Conservation (phyloP, 2,113 vertebrate genomes). For the Stigmatopora argus region DNA sequence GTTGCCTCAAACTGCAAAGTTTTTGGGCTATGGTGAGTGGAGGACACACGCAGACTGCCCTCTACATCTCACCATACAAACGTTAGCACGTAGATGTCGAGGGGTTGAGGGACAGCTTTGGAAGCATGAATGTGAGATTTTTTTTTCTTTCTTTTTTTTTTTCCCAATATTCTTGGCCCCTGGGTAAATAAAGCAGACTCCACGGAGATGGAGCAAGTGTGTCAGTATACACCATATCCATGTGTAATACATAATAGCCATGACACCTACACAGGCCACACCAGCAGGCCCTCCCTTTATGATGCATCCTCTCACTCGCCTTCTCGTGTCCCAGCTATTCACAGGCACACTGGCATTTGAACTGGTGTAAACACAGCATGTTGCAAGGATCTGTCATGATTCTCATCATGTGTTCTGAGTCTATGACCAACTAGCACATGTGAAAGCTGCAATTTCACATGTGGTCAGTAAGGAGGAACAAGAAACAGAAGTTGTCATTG, state of each 20-base stretch:
- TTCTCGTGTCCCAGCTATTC: constrained; percentile 54
- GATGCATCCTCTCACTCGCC: constrained; percentile 30
- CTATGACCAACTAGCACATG: constrained; percentile 18
- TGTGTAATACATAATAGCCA: not conserved
- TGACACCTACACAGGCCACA: not conserved
- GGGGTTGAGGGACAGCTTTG: constrained; percentile 24
- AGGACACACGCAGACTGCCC: constrained; percentile 11
- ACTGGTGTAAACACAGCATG: constrained; percentile 63
- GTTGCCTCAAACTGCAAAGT: constrained; percentile 32
- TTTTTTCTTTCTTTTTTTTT: too few relatives aligned
- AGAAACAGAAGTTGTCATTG: not conserved
- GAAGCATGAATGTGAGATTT: constrained; percentile 10
- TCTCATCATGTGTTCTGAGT: constrained; percentile 34
- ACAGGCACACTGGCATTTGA: constrained; percentile 56
- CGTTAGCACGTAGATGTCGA: constrained; percentile 11
- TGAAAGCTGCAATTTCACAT: constrained; percentile 9
- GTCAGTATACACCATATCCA: not conserved
- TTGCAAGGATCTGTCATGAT: constrained; percentile 43
- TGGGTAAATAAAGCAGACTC: constrained; percentile 15
- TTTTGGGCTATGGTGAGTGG: constrained; percentile 25
- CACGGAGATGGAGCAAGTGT: constrained; percentile 15
- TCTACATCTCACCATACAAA: constrained; percentile 21
- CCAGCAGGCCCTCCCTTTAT: constrained; percentile 8
- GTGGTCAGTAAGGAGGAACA: not conserved
- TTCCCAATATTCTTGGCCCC: constrained; percentile 36